Percentiles rank a stretch among this genome's conserved stretches.
phyloP scores from a whole-genome alignment of 2,113 vertebrate genomes.

The Saimiri boliviensis region DNA sequence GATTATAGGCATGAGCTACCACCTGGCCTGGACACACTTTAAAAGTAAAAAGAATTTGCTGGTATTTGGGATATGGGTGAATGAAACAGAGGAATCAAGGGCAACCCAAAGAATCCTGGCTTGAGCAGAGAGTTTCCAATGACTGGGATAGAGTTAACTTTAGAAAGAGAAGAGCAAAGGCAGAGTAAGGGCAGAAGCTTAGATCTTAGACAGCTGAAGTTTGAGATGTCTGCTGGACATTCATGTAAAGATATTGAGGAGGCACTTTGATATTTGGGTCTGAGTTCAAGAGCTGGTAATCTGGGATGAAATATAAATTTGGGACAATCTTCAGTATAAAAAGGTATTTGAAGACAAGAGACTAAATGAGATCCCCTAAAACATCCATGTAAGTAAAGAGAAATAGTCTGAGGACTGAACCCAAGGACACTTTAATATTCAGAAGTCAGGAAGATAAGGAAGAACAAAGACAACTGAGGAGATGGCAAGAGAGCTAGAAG shows the following conservation, averaged over 20 bases:
- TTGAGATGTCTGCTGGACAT: neutral
- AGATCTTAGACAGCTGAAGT: neutral
- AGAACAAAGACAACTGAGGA: conserved; percentile 7
- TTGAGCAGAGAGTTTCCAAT: neutral
- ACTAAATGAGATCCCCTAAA: neutral
- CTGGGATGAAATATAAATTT: neutral
- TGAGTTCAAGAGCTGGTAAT: neutral
- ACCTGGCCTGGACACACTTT: neutral
- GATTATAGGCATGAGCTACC: too few relatives aligned
- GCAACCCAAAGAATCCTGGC: neutral
- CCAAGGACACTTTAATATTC: neutral
- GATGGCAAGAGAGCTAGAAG: neutral
- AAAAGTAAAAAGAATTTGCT: neutral
- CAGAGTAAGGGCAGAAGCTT: neutral
- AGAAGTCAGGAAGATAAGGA: neutral
- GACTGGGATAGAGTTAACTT: neutral
- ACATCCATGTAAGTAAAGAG: neutral
- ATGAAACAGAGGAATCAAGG: neutral
- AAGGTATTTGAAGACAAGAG: neutral
- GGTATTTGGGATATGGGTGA: neutral
- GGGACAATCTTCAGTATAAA: neutral
- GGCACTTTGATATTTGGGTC: neutral
- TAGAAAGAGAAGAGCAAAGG: neutral
- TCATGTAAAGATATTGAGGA: neutral
- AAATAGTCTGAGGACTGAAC: neutral